A percentile compares a stretch with the other conserved stretches of the same genome.
Evolutionary conservation across 2,888 invertebrate species (phyloP).

Genomic region (Drosophila tripunctata): DNA sequence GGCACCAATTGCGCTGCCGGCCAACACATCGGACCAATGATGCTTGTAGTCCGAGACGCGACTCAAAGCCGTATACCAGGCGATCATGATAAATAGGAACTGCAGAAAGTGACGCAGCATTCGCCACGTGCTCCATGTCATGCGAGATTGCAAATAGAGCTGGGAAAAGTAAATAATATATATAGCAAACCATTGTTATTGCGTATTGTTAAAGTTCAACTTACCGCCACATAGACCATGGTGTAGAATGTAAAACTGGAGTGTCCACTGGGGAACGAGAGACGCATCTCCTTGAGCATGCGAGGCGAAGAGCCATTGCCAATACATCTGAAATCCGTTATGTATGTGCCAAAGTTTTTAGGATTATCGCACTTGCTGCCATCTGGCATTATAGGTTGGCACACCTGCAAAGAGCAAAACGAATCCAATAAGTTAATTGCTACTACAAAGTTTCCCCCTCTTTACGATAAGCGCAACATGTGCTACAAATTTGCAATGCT

Average conservation of each 20-base stretch:
- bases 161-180: slow-evolving; percentile 77
- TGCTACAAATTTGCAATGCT: slow-evolving; percentile 57
- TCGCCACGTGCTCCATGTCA: slow-evolving; percentile 92
- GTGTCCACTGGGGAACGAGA: slow-evolving; percentile 96
- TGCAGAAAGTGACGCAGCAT: slow-evolving; percentile 94
- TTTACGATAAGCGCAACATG: slow-evolving; percentile 40
- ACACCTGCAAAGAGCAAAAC: slow-evolving; percentile 67
- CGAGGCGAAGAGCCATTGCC: slow-evolving; percentile 85
- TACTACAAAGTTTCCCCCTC: neutral
- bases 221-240: slow-evolving; percentile 93
- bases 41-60: slow-evolving; percentile 98
- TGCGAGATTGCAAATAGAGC: slow-evolving; percentile 94
- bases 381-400: slow-evolving; percentile 60
- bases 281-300: slow-evolving; percentile 90
- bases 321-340: slow-evolving; percentile 89
- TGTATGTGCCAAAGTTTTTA: slow-evolving; percentile 87
- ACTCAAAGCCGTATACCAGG: slow-evolving; percentile 95
- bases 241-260: slow-evolving; percentile 95
- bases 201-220: slow-evolving; percentile 82
- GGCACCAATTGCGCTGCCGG: slow-evolving; percentile 90
- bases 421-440: too few relatives aligned
- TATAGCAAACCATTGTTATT: neutral
- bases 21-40: slow-evolving; percentile 98
- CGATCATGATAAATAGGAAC: slow-evolving; percentile 90
- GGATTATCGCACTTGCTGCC: slow-evolving; percentile 83